A percentile compares a stretch with the other conserved stretches of the same genome.
Conservation (phyloP, 2,797 vertebrate species). For the Rhadinocentrus ornatus region DNA sequence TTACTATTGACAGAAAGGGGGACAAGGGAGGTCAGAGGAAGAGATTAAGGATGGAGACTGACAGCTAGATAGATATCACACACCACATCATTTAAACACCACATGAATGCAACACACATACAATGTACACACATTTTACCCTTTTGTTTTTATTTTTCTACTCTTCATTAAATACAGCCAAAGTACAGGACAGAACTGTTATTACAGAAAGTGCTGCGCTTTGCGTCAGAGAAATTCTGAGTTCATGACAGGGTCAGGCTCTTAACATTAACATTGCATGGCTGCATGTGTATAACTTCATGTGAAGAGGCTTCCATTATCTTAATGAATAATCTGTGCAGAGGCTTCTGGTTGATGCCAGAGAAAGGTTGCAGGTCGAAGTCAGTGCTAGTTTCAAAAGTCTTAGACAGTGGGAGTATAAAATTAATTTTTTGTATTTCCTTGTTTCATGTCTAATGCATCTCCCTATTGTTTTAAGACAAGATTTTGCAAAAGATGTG, state of each 20-base stretch:
- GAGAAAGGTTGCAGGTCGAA: background rate
- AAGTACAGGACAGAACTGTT: constrained; percentile 26
- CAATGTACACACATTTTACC: constrained; percentile 14
- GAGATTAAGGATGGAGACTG: constrained; percentile 68
- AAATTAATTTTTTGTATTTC: background rate
- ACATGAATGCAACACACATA: constrained; percentile 4
- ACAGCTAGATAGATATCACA: constrained; percentile 66
- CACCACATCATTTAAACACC: constrained; percentile 54
- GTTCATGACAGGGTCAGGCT: constrained; percentile 54
- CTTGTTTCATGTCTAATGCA: background rate
- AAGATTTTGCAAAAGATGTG: background rate
- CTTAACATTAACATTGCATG: constrained; percentile 61
- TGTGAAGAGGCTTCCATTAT: constrained; percentile 24
- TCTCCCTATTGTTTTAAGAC: background rate
- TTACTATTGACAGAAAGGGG: constrained; percentile 74
- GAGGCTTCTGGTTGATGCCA: constrained; percentile 8
- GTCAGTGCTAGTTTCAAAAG: background rate
- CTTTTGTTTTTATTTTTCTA: constrained; percentile 24
- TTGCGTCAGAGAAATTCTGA: constrained; percentile 22
- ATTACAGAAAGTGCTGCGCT: constrained; percentile 16
- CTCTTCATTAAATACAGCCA: constrained; percentile 11
- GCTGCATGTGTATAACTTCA: constrained; percentile 26
- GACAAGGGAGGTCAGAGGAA: constrained; percentile 62
- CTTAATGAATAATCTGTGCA: constrained; percentile 29
- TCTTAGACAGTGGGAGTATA: background rate